Evolutionary conservation across 2,888 invertebrate species (phyloP).

Genomic region (Drosophila hamatofila): DNA sequence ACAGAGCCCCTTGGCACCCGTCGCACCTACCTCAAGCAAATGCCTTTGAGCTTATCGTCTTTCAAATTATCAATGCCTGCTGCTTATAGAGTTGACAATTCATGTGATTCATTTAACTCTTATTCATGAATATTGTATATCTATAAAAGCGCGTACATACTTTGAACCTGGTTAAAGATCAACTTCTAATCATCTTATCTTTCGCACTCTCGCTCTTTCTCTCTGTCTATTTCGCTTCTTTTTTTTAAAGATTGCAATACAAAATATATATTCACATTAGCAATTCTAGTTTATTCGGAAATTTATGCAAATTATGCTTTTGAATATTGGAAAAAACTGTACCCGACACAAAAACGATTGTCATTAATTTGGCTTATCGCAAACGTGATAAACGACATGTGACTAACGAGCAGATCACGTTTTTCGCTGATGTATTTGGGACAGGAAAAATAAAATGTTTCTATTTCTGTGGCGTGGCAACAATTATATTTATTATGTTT

Average conservation of each 20-base stretch:
- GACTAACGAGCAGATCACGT: conserved; percentile 46
- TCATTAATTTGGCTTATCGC: conserved; percentile 38
- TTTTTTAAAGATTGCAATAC: neutral
- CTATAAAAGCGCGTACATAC: neutral
- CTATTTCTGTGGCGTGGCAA: conserved; percentile 23
- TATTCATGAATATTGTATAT: neutral
- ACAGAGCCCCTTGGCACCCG: neutral
- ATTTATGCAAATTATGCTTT: conserved; percentile 5
- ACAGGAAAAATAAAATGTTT: neutral
- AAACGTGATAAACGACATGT: conserved; percentile 59
- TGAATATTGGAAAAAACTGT: conserved; percentile 10
- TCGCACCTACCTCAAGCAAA: neutral
- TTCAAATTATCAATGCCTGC: neutral
- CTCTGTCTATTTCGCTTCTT: neutral
- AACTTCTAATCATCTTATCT: conserved; percentile 3
- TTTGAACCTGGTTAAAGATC: conserved; percentile 6
- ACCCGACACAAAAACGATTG: conserved; percentile 8
- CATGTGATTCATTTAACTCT: conserved; percentile 3
- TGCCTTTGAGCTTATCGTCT: neutral
- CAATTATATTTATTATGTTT: conserved; percentile 4
- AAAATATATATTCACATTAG: neutral
- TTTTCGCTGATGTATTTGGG: conserved; percentile 17
- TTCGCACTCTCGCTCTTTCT: neutral
- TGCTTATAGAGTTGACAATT: neutral
- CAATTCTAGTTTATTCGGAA: neutral